phyloP scores from a whole-genome alignment of 2,797 vertebrate species.

The Rhabdophis nuchalis region DNA sequence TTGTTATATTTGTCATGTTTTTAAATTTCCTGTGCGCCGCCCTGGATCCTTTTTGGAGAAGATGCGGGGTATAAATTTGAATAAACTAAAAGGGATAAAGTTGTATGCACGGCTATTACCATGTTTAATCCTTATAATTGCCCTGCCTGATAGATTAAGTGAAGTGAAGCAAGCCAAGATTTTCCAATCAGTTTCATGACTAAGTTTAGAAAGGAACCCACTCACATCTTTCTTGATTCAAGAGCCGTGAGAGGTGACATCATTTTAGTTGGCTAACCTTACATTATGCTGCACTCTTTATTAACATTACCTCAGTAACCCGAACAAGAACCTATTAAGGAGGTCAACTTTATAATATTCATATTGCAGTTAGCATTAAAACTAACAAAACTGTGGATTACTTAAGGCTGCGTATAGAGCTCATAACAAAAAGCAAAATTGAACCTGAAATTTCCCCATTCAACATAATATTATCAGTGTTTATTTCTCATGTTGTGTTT shows the following conservation, averaged over 20 bases:
- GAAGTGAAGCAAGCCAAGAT: neutral
- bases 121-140: neutral
- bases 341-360: neutral
- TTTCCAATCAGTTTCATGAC: neutral
- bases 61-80: no score
- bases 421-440: neutral
- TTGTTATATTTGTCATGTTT: no score
- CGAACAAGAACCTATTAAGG: neutral
- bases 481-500: neutral
- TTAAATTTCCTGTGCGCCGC: no score
- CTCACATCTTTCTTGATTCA: neutral
- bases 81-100: neutral
- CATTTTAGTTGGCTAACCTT: neutral
- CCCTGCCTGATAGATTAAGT: neutral
- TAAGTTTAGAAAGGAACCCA: neutral
- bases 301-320: neutral
- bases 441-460: neutral
- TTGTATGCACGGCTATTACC: neutral
- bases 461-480: neutral
- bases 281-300: neutral
- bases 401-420: neutral
- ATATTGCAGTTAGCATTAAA: neutral
- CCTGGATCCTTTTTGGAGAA: no score
- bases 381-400: neutral
- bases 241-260: neutral